Evolutionary conservation across 2,113 vertebrate genomes (phyloP).

Genomic region (Dromas ardeola): DNA sequence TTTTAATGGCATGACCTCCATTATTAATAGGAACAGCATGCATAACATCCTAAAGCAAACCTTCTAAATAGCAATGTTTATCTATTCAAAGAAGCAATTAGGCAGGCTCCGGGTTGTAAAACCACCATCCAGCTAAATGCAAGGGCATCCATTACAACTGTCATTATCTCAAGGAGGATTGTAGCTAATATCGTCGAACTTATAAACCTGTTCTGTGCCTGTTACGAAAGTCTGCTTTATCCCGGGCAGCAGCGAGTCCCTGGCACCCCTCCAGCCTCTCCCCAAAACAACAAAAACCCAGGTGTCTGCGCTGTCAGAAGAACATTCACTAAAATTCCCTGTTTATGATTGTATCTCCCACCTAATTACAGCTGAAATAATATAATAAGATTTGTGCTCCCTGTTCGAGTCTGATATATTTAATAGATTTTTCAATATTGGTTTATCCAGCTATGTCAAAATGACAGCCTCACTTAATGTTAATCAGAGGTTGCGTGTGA

Average conservation of each 20-base stretch:
- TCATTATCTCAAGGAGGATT: conserved; percentile 48
- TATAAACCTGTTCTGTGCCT: neutral
- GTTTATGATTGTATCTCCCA: conserved; percentile 68
- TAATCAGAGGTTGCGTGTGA: conserved; percentile 69
- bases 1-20: neutral
- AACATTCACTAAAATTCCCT: conserved; percentile 3
- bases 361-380: conserved; percentile 76
- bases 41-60: neutral
- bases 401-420: conserved; percentile 67
- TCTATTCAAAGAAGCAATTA: conserved; percentile 60
- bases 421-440: conserved; percentile 79
- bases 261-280: conserved; percentile 32
- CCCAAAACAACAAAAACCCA: neutral
- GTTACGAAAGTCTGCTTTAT: neutral
- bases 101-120: conserved; percentile 29
- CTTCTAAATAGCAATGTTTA: conserved; percentile 21
- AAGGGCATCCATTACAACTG: conserved; percentile 31
- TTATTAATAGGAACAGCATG: conserved; percentile 29
- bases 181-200: conserved; percentile 12
- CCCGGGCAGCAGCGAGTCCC: conserved; percentile 9
- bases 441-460: conserved; percentile 73
- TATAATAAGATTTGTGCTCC: conserved; percentile 64
- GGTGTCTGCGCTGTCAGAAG: neutral
- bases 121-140: conserved; percentile 48
- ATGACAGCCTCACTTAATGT: conserved; percentile 75